phyloP scores from a whole-genome alignment of 2,888 invertebrate species.

The Caenorhabditis becei region DNA sequence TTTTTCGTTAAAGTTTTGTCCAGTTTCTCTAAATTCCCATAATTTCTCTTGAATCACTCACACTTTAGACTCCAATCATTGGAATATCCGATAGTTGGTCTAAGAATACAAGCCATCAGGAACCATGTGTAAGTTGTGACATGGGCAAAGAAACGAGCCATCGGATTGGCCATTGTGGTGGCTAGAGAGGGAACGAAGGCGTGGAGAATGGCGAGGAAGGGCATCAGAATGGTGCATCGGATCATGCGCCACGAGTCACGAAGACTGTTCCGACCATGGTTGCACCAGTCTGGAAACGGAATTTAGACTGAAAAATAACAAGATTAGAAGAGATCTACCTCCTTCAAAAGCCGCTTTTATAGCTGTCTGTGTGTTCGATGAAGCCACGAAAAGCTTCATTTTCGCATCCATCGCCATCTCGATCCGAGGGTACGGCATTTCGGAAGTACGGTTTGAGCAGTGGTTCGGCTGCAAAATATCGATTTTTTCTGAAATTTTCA shows the following conservation, averaged over 20 bases:
- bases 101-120: conserved; percentile 4
- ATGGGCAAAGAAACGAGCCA: conserved; percentile 66
- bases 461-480: conserved; percentile 62
- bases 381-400: conserved; percentile 68
- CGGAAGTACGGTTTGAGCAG: conserved; percentile 33
- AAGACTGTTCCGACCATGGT: conserved; percentile 56
- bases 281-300: conserved; percentile 70
- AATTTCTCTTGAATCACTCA: neutral
- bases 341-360: conserved; percentile 65
- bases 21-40: neutral
- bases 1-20: too few species aligned
- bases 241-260: conserved; percentile 64
- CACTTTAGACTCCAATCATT: neutral
- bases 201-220: conserved; percentile 55
- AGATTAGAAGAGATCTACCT: neutral
- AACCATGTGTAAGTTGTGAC: conserved; percentile 55
- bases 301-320: neutral
- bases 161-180: conserved; percentile 59
- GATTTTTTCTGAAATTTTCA: neutral
- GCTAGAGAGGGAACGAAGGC: neutral
- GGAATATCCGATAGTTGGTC: neutral
- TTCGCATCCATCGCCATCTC: conserved; percentile 71
- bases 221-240: conserved; percentile 64
- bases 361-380: conserved; percentile 65
- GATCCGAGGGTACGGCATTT: conserved; percentile 68